Evolutionary conservation across 2,797 vertebrate genomes (phyloP).

Genomic region (Enoplosus armatus): DNA sequence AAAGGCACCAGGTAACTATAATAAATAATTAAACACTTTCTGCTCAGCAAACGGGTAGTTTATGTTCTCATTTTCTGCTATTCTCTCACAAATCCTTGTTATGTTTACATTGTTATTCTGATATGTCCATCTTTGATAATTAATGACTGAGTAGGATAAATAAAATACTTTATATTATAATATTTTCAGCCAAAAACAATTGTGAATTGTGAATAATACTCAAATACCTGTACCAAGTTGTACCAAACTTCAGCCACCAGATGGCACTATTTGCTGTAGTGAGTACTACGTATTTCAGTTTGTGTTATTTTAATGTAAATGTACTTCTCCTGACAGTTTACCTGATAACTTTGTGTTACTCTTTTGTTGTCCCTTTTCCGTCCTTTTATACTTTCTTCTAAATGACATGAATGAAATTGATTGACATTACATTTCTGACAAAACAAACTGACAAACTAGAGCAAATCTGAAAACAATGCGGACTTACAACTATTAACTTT

Average conservation of each 20-base stretch:
- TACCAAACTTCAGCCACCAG: constrained; percentile 21
- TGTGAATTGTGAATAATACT: no score
- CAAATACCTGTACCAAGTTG: background rate
- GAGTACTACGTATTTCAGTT: background rate
- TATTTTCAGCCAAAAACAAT: no score
- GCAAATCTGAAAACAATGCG: background rate
- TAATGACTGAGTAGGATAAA: background rate
- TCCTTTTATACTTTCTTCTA: no score
- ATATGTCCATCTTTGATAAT: background rate
- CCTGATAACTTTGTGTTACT: background rate
- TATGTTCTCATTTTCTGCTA: background rate
- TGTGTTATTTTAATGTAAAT: no score
- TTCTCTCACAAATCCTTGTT: background rate
- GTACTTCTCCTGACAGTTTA: background rate
- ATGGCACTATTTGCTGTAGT: background rate
- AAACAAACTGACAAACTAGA: background rate
- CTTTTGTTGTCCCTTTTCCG: background rate
- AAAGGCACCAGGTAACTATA: background rate
- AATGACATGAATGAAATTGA: background rate
- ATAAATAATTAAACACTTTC: background rate
- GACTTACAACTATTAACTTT: background rate
- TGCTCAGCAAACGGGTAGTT: background rate
- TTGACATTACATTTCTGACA: no score
- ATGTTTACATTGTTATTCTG: background rate
- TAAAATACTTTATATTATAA: background rate